Evolutionary conservation across 2,888 invertebrate genomes (phyloP).

Genomic region (Drymonia ruficornis): DNA sequence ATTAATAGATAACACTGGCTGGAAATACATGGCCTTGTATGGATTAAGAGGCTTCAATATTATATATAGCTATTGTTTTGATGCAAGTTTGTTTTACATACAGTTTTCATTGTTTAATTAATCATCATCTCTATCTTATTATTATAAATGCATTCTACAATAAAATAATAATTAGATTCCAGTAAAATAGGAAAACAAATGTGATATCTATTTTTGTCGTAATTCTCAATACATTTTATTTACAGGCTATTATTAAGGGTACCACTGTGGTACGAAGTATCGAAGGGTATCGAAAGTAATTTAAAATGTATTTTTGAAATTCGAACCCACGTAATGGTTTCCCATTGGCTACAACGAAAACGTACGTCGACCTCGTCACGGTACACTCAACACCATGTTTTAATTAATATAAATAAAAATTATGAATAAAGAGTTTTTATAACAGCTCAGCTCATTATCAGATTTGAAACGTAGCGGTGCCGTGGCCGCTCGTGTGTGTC

Average conservation of each 20-base stretch:
- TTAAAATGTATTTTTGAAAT: constrained; percentile 1
- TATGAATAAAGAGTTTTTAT: constrained; percentile 67
- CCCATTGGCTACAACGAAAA: constrained; percentile 43
- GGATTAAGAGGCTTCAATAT: neutral
- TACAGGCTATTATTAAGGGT: too few relatives aligned
- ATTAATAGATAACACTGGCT: constrained; percentile 5
- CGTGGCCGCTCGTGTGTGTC: constrained; percentile 43
- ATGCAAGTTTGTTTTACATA: neutral
- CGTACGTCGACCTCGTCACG: constrained; percentile 72
- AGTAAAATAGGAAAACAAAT: too few relatives aligned
- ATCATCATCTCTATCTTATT: too few relatives aligned
- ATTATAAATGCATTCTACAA: too few relatives aligned
- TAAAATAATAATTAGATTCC: too few relatives aligned
- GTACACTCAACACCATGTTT: constrained; percentile 71
- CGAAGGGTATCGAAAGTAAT: neutral
- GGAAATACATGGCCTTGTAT: neutral
- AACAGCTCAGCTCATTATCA: constrained; percentile 60
- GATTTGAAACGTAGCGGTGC: constrained; percentile 56
- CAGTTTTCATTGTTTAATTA: too few relatives aligned
- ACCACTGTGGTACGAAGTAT: too few relatives aligned
- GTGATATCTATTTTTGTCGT: too few relatives aligned
- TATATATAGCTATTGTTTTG: neutral
- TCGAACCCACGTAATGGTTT: neutral
- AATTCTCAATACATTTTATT: too few relatives aligned
- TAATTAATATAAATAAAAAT: constrained; percentile 77